Evolutionary conservation across 1,140 invertebrate genomes (phyloP), one percentile per base, ranked within the genome.

Genomic region (Camponotus floridanus): DNA sequence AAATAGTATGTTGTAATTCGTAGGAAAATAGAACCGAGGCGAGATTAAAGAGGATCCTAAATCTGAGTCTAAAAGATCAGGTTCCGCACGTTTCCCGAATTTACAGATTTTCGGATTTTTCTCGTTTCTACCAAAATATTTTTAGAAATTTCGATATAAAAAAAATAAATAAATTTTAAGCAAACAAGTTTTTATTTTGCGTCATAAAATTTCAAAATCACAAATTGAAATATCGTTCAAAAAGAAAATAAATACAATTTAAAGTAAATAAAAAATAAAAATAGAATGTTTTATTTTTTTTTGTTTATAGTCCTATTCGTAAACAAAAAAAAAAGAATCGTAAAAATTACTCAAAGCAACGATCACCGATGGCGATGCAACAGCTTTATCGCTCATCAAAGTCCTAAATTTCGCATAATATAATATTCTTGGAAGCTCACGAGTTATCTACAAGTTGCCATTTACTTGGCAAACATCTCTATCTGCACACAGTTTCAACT

Each of bases 1-100:
- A 81, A 39, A 59, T 65, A 65, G 68, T 55, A 39, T 57, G 67
- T 39, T 83, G 79, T 62, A 83, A 83, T 74, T 83, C 55, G 79
- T 71, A 48, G 55, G 68, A 73, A 61, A 83, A 83, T 83, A 33
- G 79, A 83, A 55, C 68, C 67, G 67, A 33, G 36, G 15, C 13
- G 45, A 55, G 68, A 26, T 33, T 42, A 26, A 48, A 55, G 55
- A 61, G 55, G n/a, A 39, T 45, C 67, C 39, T 51, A 65, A 48
- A 78, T 18, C 21, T 26, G 15, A 18, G 48, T 15, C 4, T 4
- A 51, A 51, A 51, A 51, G 48, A 48, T 3, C 45, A 15, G 26
- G 13, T 55, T 31, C 31, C 6, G 26, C 26, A 26, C 26, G n/a
- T 68, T 39, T 45, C 15, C 21, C 76, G 36, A 39, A 42, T 68